Evolutionary conservation across 30 jellyfish, hydroid and myxozoan genomes (phyloP), one percentile per base, ranked within the genome.

Genomic region (Hydra vulgaris): DNA sequence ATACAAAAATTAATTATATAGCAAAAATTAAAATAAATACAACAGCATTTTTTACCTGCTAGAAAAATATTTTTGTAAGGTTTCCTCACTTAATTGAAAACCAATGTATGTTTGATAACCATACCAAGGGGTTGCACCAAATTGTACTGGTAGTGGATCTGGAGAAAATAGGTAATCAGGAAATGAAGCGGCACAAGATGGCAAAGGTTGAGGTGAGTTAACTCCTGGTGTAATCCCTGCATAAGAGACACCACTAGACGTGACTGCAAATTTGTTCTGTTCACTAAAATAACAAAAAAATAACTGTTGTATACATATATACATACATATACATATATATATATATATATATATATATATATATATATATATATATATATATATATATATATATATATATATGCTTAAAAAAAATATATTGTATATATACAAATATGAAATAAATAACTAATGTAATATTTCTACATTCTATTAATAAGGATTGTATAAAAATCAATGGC

Each of bases 181-280:
- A 54, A 92, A 92, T 25, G 90, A 86, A 0, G 98, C 92, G 8
- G 96, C 95, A 40, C 98, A 92, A n/a, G 95, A 70, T 3, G 95
- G 96, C 15, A 95, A 86, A 23, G 90, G 90, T 53, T 12, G 94
- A 20, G 98, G 92, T 15, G 95, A 86, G 27, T 66, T 78, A 4
- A 70, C 23, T 21, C 98, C 94, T 18, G 95, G 96, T 18, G 77
- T 21, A 12, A 92, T 89, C 1, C 98, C 98, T 0, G 98, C 98
- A 26, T 92, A 83, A 7, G 98, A 92, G 3, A 92, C 98, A 18
- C 98, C 98, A 77, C 53, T 69, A 53, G 95, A 83, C 17, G 82
- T 72, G 70, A 90, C 83, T 83, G 61, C 71, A 55, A 83, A 86
- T 72, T 86, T 86, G 85, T 92, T 84, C 80, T 87, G 96, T 21